Percentiles rank a stretch among this genome's conserved stretches.
phyloP scores from a whole-genome alignment of 2,888 invertebrate genomes.

The Trissolcus japonicus region DNA sequence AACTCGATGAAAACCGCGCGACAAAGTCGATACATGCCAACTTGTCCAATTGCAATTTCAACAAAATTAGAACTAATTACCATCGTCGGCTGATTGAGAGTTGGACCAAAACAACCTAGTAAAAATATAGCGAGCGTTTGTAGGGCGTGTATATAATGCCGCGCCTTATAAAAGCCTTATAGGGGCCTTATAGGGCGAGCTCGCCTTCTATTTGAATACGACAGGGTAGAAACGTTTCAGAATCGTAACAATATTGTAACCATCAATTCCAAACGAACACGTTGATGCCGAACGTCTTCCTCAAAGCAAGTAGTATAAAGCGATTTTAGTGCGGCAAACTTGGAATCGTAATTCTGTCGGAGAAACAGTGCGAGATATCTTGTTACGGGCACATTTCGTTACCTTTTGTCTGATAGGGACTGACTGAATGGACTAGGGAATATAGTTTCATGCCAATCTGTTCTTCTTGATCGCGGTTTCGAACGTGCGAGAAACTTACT shows the following conservation, averaged over 20 bases:
- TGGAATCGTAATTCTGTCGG: slow-evolving; percentile 32
- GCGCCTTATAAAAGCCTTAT: no score
- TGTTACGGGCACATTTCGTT: slow-evolving; percentile 27
- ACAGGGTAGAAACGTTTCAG: no score
- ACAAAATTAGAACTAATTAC: not conserved
- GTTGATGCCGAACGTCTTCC: slow-evolving; percentile 13
- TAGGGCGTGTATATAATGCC: no score
- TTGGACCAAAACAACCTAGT: not conserved
- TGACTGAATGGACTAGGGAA: slow-evolving; percentile 4
- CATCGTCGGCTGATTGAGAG: not conserved
- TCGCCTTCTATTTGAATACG: no score
- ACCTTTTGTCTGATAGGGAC: slow-evolving; percentile 16
- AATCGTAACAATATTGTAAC: no score
- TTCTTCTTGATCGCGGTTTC: slow-evolving; percentile 3
- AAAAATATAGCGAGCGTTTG: no score
- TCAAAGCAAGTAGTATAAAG: slow-evolving; percentile 33
- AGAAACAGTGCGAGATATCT: slow-evolving; percentile 19
- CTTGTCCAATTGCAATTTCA: not conserved
- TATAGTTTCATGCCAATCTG: slow-evolving; percentile 1
- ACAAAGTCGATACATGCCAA: not conserved
- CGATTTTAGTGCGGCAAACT: slow-evolving; percentile 21
- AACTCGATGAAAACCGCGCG: not conserved
- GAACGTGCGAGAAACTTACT: not conserved
- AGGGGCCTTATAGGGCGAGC: no score
- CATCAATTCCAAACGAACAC: slow-evolving; percentile 8